A percentile compares a stretch with the other conserved stretches of the same genome.
Evolutionary conservation across 2,113 vertebrate species (phyloP).

Genomic region (Bungarus multicinctus): DNA sequence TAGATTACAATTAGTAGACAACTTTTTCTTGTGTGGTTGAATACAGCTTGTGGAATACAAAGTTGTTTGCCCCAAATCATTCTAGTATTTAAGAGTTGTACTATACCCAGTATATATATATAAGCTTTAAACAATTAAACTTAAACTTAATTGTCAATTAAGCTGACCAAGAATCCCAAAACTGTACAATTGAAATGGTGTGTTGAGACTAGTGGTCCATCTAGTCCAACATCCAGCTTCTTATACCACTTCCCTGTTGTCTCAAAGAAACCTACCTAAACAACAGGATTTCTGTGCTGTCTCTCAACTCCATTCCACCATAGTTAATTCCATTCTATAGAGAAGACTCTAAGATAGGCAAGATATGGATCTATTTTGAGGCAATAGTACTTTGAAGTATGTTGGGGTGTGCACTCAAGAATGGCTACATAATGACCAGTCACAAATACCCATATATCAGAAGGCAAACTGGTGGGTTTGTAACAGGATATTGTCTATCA

Average conservation of each 20-base stretch:
- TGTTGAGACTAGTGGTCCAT: neutral
- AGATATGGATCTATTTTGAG: neutral
- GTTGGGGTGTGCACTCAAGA: neutral
- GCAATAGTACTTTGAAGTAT: neutral
- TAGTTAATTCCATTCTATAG: neutral
- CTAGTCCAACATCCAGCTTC: neutral
- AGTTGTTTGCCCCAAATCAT: neutral
- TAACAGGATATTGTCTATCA: neutral
- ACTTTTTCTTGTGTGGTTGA: neutral
- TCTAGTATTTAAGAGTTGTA: neutral
- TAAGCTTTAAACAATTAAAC: neutral
- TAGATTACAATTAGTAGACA: neutral
- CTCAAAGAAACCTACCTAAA: neutral
- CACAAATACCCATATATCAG: neutral
- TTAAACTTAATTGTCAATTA: too few relatives aligned
- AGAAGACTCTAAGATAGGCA: neutral
- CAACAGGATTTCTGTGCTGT: neutral
- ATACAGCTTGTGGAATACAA: neutral
- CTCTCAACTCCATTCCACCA: neutral
- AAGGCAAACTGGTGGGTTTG: neutral
- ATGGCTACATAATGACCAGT: neutral
- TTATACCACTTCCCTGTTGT: neutral
- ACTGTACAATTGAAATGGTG: neutral
- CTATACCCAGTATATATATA: neutral
- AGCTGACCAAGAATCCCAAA: neutral